Evolutionary conservation across 2,888 invertebrate genomes (phyloP).

Genomic region (Leucozona laternaria): DNA sequence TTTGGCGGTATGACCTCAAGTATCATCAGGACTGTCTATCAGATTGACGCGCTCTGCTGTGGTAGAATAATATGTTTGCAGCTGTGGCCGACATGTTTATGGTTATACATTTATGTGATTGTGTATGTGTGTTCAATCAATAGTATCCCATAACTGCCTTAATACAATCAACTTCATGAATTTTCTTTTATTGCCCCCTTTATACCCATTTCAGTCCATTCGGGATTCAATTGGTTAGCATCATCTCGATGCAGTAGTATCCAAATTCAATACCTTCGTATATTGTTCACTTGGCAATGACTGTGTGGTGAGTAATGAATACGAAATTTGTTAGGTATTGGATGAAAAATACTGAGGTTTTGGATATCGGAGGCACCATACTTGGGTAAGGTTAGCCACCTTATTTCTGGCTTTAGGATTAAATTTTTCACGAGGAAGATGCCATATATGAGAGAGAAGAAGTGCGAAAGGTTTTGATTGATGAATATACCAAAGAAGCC

Average conservation of each 20-base stretch:
- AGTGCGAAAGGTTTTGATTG: conserved; percentile 7
- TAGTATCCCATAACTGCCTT: conserved; percentile 24
- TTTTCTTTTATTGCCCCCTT: not conserved
- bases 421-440: not conserved
- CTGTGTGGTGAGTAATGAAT: conserved; percentile 16
- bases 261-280: conserved; percentile 10
- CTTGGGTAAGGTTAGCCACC: not conserved
- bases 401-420: not conserved
- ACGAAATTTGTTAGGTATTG: not conserved
- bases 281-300: conserved; percentile 6
- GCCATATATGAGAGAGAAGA: not conserved
- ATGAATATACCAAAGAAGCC: conserved; percentile 17
- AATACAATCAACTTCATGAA: conserved; percentile 44
- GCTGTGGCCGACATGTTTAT: not conserved
- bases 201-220: not conserved
- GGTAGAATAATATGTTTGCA: conserved; percentile 12
- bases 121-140: not conserved
- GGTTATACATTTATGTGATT: too few species aligned
- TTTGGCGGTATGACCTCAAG: conserved; percentile 36
- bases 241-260: conserved; percentile 10
- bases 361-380: not conserved
- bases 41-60: conserved; percentile 16
- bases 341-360: not conserved
- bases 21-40: conserved; percentile 27
- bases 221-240: not conserved